Evolutionary conservation across 2,113 vertebrate genomes (phyloP).

Genomic region (Protobothrops flavoviridis): DNA sequence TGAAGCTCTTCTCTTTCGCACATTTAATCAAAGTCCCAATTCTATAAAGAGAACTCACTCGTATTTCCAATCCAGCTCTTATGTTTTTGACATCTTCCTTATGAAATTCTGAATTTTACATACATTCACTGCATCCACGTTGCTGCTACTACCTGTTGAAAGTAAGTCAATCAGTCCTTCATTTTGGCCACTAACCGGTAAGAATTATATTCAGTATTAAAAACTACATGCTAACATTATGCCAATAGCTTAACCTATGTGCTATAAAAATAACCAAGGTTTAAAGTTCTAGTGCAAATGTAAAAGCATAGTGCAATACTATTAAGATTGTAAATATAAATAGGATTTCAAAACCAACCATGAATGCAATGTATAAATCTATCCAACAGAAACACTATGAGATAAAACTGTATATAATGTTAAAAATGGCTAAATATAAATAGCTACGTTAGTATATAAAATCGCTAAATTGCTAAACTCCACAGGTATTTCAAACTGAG

Average conservation of each 20-base stretch:
- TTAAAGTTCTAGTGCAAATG: not conserved
- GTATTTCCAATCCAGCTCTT: not conserved
- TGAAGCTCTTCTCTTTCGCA: not conserved
- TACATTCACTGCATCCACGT: not conserved
- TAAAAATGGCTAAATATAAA: not conserved
- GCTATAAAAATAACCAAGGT: not conserved
- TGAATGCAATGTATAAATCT: not conserved
- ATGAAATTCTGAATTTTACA: not conserved
- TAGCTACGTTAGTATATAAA: not conserved
- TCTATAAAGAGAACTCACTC: not conserved
- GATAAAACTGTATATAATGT: not conserved
- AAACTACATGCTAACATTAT: not conserved
- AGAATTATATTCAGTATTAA: not conserved
- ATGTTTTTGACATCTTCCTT: not conserved
- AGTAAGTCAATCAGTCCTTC: not conserved
- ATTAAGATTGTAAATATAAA: not conserved
- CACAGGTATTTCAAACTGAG: not conserved
- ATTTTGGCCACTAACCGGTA: not conserved
- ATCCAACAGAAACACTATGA: not conserved
- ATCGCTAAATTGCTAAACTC: not conserved
- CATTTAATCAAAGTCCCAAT: not conserved
- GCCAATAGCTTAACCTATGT: not conserved
- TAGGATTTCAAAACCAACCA: not conserved
- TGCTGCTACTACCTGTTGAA: not conserved
- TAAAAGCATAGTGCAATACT: not conserved